Evolutionary conservation across 2,113 vertebrate species (phyloP).

Genomic region (Podocnemis expansa): DNA sequence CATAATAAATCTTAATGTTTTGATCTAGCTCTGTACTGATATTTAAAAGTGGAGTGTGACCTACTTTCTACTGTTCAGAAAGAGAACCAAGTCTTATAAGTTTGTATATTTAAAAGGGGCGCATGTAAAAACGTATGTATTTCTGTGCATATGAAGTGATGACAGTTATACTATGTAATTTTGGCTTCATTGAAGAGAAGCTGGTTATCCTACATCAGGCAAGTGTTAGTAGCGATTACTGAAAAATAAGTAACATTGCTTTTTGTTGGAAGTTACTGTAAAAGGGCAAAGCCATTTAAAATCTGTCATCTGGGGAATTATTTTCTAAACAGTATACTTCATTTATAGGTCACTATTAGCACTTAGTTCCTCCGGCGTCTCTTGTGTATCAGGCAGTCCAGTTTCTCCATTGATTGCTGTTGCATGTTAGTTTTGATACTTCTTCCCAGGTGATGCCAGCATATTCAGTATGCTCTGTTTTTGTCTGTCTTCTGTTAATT

Average conservation of each 20-base stretch:
- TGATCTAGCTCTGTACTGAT: neutral
- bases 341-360: neutral
- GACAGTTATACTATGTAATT: neutral
- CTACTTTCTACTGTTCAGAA: neutral
- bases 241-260: neutral
- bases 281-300: neutral
- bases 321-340: neutral
- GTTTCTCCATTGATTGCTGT: neutral
- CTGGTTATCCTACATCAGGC: neutral
- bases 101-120: neutral
- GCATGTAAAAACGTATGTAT: neutral
- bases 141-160: neutral
- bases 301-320: neutral
- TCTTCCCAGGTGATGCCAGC: neutral
- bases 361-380: neutral
- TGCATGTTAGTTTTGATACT: neutral
- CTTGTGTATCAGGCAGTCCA: neutral
- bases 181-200: neutral
- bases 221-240: neutral
- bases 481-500: neutral
- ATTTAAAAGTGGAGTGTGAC: accelerated
- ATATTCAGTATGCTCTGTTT: neutral
- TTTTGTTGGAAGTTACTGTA: neutral
- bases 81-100: neutral
- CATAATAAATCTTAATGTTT: neutral